Evolutionary conservation across 2,113 vertebrate genomes (phyloP).

Genomic region (western clawed frog (Xenopus tropicalis)): DNA sequence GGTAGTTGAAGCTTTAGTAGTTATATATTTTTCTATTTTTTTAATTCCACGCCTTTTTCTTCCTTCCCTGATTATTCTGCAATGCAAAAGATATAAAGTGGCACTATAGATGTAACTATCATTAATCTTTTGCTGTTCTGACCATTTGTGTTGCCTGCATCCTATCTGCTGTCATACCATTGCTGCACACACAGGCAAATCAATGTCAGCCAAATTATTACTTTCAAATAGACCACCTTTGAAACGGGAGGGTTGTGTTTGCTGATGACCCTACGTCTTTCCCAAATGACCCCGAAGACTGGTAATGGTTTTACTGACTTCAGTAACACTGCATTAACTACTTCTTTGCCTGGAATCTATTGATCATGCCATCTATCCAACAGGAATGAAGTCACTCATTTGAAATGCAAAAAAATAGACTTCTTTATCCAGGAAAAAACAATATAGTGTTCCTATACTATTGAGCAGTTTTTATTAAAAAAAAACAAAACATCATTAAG

Average conservation of each 20-base stretch:
- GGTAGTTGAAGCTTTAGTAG: too few relatives aligned
- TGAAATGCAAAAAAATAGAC: too few relatives aligned
- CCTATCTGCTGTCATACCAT: slow-evolving; percentile 70
- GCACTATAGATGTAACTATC: slow-evolving; percentile 4
- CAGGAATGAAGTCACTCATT: too few relatives aligned
- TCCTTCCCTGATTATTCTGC: too few relatives aligned
- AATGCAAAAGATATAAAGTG: not conserved
- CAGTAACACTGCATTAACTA: not conserved
- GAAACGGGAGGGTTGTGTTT: slow-evolving; percentile 6
- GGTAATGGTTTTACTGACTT: not conserved
- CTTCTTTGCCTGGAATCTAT: not conserved
- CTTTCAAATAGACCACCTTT: slow-evolving; percentile 69
- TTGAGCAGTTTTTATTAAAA: too few relatives aligned
- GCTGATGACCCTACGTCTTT: slow-evolving; percentile 11
- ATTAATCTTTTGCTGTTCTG: slow-evolving; percentile 40
- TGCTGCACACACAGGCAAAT: slow-evolving; percentile 75
- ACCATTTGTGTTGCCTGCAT: slow-evolving; percentile 67
- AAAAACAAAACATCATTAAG: too few relatives aligned
- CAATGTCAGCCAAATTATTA: slow-evolving; percentile 83
- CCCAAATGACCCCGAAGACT: too few relatives aligned
- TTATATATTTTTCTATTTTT: too few relatives aligned
- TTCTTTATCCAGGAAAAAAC: too few relatives aligned
- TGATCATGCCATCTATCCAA: not conserved
- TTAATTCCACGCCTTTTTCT: too few relatives aligned
- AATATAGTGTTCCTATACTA: not conserved